phyloP scores from a whole-genome alignment of 2,888 invertebrate genomes.

The Hydraecia micacea region DNA sequence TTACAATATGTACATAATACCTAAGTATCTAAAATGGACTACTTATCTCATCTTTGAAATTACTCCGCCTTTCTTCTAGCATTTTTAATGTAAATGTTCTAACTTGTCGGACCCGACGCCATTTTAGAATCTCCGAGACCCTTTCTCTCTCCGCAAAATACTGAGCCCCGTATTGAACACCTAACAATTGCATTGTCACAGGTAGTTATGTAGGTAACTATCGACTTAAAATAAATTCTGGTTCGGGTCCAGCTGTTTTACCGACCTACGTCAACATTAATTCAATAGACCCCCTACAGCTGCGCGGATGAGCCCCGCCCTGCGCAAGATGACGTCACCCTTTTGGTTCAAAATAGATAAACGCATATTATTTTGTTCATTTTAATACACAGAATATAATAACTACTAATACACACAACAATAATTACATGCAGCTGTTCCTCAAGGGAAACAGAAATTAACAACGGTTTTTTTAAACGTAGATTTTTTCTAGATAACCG shows the following conservation, averaged over 20 bases:
- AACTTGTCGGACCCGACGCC: neutral
- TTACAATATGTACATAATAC: neutral
- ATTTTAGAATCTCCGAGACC: neutral
- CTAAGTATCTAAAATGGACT: neutral
- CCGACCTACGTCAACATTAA: slow-evolving; percentile 40
- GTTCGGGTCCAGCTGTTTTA: slow-evolving; percentile 16
- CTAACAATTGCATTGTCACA: neutral
- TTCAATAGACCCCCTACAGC: neutral
- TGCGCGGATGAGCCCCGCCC: slow-evolving; percentile 27
- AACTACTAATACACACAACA: neutral
- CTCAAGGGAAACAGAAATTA: neutral
- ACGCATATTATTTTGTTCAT: neutral
- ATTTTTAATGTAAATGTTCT: neutral
- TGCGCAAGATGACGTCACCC: slow-evolving; percentile 3
- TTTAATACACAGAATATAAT: slow-evolving; percentile 4
- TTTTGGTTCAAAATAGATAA: neutral
- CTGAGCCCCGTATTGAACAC: neutral
- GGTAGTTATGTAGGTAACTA: neutral
- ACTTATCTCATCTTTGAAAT: neutral
- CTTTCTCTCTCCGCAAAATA: neutral
- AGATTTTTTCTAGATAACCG: neutral
- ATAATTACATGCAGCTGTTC: neutral
- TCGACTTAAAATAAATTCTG: neutral
- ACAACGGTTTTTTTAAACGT: neutral
- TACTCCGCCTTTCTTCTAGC: neutral